Conservation (phyloP, 2,113 vertebrate species). For the Pygoscelis adeliae region DNA sequence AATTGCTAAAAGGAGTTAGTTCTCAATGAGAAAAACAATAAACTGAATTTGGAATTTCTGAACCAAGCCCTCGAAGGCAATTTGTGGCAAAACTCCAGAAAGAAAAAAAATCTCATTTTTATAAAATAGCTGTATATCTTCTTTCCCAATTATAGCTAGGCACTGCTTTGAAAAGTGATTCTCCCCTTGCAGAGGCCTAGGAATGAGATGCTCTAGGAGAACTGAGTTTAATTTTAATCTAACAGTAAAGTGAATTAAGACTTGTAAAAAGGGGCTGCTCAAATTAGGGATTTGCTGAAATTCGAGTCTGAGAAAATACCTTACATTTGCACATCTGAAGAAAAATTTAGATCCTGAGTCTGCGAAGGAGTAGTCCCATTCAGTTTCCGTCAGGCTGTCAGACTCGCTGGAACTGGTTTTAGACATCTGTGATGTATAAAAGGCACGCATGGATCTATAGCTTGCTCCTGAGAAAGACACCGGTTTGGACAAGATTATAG, state of each 20-base stretch:
- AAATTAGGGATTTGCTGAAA: background rate
- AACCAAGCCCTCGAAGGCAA: slow-evolving; percentile 57
- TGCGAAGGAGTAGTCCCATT: background rate
- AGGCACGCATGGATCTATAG: rapidly evolving
- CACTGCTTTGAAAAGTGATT: background rate
- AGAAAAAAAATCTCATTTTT: background rate
- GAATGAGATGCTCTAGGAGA: background rate
- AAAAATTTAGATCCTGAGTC: background rate
- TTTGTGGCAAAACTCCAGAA: slow-evolving; percentile 35
- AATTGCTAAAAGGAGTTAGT: slow-evolving; percentile 40
- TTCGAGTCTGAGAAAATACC: background rate
- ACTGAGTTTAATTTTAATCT: background rate
- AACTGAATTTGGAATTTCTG: slow-evolving; percentile 56
- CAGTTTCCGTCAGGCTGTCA: background rate
- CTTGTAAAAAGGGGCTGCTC: background rate
- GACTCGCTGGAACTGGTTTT: background rate
- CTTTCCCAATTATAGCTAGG: background rate
- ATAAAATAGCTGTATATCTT: background rate
- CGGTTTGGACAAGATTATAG: background rate
- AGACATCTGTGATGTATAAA: background rate
- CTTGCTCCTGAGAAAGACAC: background rate
- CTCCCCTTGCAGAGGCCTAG: background rate
- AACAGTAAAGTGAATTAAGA: background rate
- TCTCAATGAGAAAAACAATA: slow-evolving; percentile 47
- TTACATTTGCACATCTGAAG: background rate